Evolutionary conservation across 2,888 invertebrate species (phyloP), one percentile per base, ranked within the genome.

Genomic region (Hypolimnas misippus): DNA sequence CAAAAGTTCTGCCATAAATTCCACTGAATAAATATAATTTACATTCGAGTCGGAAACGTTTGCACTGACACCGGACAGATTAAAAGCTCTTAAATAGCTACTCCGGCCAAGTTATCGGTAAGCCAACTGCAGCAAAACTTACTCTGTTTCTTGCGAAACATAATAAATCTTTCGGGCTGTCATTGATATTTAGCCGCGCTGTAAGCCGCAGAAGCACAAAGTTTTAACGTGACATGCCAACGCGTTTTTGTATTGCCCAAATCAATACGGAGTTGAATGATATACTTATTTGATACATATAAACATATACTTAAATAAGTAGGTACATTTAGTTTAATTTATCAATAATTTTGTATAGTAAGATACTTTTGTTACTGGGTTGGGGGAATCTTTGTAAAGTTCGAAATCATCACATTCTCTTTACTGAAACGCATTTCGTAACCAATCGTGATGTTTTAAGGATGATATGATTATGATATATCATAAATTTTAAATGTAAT

Each of bases 141-240:
- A 69, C 66, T 66, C 69, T 78, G 81, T 83, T 87, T 83, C 86
- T 84, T 84, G 80, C 73, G 79, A 77, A 81, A 84, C 81, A 82
- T 83, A 85, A 90, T 90, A 89, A 88, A 90, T 91, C 89, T 88
- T 86, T 83, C 83, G 83, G 80, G 83, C 84, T 88, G 89, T 86
- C 89, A 84, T 87, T 88, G 87, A 84, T 87, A 87, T 86, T 89
- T 87, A 88, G 85, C 88, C 77, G 79, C 77, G 81, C 81, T 78
- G 61, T 42, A 77, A 82, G 80, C 79, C 78, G 77, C 81, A 76
- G 52, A 46, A 63, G 16, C 49, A 55, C 63, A 38, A 57, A 40
- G 44, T 46, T 65, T 54, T 40, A 49, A 57, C 53, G 46, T 61
- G 42, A 55, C 54, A 44, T 50, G 14, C 57, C 33, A 46, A 56